These are phyloP conservation scores for Opisthograptis luteolata DNA, from an alignment of 2,888 invertebrate genomes.

Conservation along the genomic window DNA sequence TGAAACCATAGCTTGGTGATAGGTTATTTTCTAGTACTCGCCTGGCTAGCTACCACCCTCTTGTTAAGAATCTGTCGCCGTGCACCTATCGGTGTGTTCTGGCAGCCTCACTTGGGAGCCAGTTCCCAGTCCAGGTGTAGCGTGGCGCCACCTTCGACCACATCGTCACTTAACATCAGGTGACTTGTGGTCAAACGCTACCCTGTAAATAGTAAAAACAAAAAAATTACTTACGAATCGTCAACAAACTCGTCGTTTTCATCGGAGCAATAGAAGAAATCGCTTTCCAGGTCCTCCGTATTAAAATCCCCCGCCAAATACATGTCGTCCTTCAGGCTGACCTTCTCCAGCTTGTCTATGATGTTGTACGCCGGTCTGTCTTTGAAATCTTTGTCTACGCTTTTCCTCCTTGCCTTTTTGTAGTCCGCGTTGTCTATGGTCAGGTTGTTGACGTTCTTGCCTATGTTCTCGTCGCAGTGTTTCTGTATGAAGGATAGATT, in stretches of 20 bases:
- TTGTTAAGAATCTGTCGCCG: too few species aligned
- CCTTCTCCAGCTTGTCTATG: slow-evolving; percentile 70
- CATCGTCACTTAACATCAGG: too few species aligned
- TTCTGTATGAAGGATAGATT: slow-evolving; percentile 45
- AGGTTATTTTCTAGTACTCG: too few species aligned
- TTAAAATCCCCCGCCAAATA: slow-evolving; percentile 68
- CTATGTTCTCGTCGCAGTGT: slow-evolving; percentile 55
- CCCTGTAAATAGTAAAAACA: too few species aligned
- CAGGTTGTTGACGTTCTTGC: slow-evolving; percentile 72
- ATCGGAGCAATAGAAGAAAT: slow-evolving; percentile 66
- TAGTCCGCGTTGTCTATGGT: slow-evolving; percentile 45
- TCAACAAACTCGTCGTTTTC: slow-evolving; percentile 67
- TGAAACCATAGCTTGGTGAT: too few species aligned
- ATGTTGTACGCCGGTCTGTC: slow-evolving; percentile 61
- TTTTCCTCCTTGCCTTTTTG: slow-evolving; percentile 42
- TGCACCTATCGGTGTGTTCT: too few species aligned
- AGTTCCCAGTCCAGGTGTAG: too few species aligned
- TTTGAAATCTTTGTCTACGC: slow-evolving; percentile 41
- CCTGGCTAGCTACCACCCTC: too few species aligned
- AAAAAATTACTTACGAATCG: slow-evolving; percentile 60
- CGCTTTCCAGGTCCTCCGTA: slow-evolving; percentile 64
- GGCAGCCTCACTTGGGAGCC: too few species aligned
- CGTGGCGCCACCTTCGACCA: too few species aligned
- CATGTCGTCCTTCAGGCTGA: slow-evolving; percentile 69
- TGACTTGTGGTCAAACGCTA: too few species aligned